A percentile compares a stretch with the other conserved stretches of the same genome.
These are phyloP conservation scores for Lophotis ruficrista DNA, from an alignment of 2,113 vertebrate genomes.

Conservation along the genomic window DNA sequence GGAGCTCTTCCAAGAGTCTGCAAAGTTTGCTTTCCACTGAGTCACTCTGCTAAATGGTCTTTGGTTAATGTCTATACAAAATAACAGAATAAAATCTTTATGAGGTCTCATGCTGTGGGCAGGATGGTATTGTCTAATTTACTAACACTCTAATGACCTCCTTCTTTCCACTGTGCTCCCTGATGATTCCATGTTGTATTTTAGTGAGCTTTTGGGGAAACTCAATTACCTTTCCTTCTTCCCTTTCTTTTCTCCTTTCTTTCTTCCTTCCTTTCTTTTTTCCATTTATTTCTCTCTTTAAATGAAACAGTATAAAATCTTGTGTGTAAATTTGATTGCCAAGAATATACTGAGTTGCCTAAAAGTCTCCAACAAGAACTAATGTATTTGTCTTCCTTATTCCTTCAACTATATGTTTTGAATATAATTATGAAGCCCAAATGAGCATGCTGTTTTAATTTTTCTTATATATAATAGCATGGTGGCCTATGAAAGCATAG, in stretches of 20 bases:
- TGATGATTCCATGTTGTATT: neutral
- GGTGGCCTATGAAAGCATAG: neutral
- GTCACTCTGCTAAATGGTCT: neutral
- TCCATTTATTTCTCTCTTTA: neutral
- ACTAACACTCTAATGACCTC: neutral
- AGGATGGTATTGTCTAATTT: neutral
- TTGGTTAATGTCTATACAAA: neutral
- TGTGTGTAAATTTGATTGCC: neutral
- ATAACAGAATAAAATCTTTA: slow-evolving; percentile 8
- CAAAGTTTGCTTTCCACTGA: neutral
- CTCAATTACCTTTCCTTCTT: neutral
- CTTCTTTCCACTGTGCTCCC: neutral
- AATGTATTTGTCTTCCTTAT: neutral
- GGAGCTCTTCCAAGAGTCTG: neutral
- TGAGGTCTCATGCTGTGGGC: neutral
- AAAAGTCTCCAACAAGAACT: neutral
- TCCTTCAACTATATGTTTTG: neutral
- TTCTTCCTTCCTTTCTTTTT: neutral
- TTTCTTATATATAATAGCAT: neutral
- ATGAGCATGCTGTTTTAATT: neutral
- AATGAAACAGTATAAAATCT: neutral
- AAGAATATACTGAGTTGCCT: neutral
- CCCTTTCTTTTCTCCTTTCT: neutral
- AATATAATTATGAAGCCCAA: neutral
- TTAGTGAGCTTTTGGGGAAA: neutral